Conservation (phyloP, 2,113 vertebrate genomes). For the Lepus americanus region DNA sequence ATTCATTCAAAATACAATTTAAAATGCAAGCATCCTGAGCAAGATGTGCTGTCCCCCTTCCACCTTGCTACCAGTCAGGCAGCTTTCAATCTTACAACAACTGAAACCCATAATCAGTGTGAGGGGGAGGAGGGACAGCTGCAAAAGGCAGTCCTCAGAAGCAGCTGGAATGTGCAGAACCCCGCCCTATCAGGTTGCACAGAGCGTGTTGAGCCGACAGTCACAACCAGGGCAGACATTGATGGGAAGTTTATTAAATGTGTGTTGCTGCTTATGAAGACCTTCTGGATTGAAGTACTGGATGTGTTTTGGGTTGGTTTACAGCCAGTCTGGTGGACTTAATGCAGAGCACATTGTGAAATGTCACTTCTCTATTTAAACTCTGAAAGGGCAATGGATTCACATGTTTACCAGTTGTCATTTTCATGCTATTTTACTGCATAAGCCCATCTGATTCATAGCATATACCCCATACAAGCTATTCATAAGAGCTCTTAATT, state of each 20-base stretch:
- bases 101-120: background rate
- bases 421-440: background rate
- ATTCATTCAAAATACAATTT: slow-evolving; percentile 65
- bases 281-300: background rate
- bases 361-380: slow-evolving; percentile 72
- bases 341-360: slow-evolving; percentile 59
- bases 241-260: slow-evolving; percentile 40
- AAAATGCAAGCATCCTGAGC: slow-evolving; percentile 65
- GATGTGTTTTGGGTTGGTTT: slow-evolving; percentile 54
- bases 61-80: background rate
- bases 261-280: slow-evolving; percentile 55
- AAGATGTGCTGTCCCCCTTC: background rate
- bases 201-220: slow-evolving; percentile 20
- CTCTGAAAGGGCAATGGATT: slow-evolving; percentile 51
- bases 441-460: slow-evolving; percentile 49
- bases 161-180: background rate
- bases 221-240: background rate
- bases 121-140: background rate
- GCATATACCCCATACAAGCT: background rate
- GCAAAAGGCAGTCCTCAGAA: background rate
- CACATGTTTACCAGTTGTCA: slow-evolving; percentile 56
- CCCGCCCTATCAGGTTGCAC: slow-evolving; percentile 2
- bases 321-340: slow-evolving; percentile 61
- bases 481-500: slow-evolving; percentile 29
- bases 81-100: slow-evolving; percentile 22